These are phyloP conservation scores for Vespertilio murinus DNA, from an alignment of 2,797 vertebrate species.

Conservation along the genomic window DNA sequence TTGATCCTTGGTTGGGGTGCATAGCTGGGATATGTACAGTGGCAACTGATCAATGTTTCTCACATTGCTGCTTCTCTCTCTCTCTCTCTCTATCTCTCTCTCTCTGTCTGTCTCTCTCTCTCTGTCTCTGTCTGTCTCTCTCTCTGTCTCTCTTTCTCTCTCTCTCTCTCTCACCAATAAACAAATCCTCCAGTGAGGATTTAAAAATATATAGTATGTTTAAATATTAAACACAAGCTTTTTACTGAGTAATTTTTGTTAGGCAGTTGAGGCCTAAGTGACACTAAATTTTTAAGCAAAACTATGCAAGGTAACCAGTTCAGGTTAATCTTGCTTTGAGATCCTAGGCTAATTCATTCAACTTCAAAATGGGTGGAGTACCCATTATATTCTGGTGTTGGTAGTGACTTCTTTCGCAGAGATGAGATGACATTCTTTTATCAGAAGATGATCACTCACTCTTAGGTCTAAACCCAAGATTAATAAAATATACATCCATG, in stretches of 20 bases:
- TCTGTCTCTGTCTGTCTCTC: no score
- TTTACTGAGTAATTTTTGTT: background rate
- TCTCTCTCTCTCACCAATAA: background rate
- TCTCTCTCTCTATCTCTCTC: no score
- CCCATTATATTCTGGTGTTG: background rate
- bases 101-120: no score
- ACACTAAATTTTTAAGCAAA: background rate
- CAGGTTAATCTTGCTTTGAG: background rate
- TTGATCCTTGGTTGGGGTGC: background rate
- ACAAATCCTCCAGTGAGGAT: background rate
- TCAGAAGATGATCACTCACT: background rate
- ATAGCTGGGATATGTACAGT: background rate
- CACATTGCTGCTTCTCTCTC: background rate
- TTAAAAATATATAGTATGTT: background rate
- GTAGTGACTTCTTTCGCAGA: background rate
- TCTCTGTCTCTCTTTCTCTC: no score
- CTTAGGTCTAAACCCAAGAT: background rate
- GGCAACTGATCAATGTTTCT: background rate
- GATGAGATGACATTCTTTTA: background rate
- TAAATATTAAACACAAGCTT: background rate
- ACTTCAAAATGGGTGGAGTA: background rate
- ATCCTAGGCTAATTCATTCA: slow-evolving; percentile 1
- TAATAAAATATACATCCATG: background rate
- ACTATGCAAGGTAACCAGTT: background rate
- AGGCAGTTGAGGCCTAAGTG: background rate